These are phyloP conservation scores for Pontoporia blainvillei DNA, from an alignment of 2,113 vertebrate genomes.

Conservation along the genomic window DNA sequence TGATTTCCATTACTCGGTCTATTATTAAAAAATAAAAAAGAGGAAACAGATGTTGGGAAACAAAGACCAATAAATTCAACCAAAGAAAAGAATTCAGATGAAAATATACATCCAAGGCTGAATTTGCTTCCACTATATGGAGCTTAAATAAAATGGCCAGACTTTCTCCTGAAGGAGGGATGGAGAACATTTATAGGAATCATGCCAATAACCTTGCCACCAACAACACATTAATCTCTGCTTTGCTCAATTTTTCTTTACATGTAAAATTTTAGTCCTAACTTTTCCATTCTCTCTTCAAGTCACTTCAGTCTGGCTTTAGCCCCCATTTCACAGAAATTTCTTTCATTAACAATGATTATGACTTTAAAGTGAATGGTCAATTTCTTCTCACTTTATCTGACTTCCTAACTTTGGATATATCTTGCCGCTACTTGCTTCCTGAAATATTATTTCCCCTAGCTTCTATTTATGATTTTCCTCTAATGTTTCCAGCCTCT, in stretches of 20 bases:
- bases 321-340: not conserved
- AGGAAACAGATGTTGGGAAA: constrained; percentile 48
- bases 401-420: not conserved
- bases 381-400: not conserved
- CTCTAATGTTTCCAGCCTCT: not conserved
- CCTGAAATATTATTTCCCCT: not conserved
- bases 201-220: not conserved
- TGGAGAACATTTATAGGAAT: not conserved
- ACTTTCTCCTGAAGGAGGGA: not conserved
- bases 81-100: constrained; percentile 18
- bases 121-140: not conserved
- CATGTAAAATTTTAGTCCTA: not conserved
- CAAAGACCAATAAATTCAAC: constrained; percentile 39
- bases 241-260: not conserved
- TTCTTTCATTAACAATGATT: not conserved
- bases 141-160: constrained; percentile 17
- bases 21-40: constrained; percentile 38
- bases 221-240: not conserved
- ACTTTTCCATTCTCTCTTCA: not conserved
- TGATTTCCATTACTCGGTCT: constrained; percentile 8
- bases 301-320: not conserved
- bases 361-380: not conserved
- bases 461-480: not conserved
- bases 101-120: constrained; percentile 23
- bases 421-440: not conserved